Base-by-base conservation (phyloP, 2,888 invertebrate species). In the Nematopogon swammerdamellus region DNA sequence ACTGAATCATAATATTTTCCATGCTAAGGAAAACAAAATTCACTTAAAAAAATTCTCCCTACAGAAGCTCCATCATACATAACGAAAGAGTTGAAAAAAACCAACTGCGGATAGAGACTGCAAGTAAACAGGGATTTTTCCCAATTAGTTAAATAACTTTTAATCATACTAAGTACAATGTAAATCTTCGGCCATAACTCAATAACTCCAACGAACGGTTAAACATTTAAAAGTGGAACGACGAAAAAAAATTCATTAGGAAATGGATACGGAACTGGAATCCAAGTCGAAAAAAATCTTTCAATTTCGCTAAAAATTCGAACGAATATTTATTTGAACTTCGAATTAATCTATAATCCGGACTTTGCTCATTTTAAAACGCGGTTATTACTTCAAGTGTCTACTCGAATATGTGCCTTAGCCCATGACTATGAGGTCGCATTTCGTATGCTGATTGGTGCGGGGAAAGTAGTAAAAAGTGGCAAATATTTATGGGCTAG, bases 401-500 rank as follows among this genome's bases (percentile, higher is more conserved):
- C 3, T 36, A 48, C 44, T 45, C 14, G n/a, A 55, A 54, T 63
- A 57, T 56, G 44, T 46, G 64, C 64, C 56, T 50, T 70, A 63
- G 49, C 0, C 1, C 0, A 25, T 18, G 0, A 6, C 0, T 2
- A 47, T 60, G 70, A 62, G 59, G 62, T 54, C 49, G 44, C 48
- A 56, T 62, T 62, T 65, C 44, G 54, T 29, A 47, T 53, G 56
- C 16, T 45, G 14, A 8, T 25, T 25, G 4, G 8, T 8, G 55
- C 54, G 55, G 58, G 62, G 61, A 65, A 61, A 67, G 68, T 64
- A 70, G 70, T 73, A 73, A 36, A 74, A 75, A 76, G 71, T 72
- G 72, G 74, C 68, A 66, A 72, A 75, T 77, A 77, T 77, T 77
- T 77, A 77, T 76, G 77, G 75, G 73, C 74, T 75, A 76, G 73